Percentiles rank a stretch among this genome's conserved stretches.
These are phyloP conservation scores for Sakesphorus luctuosus DNA, from an alignment of 2,113 vertebrate genomes.

Conservation along the genomic window DNA sequence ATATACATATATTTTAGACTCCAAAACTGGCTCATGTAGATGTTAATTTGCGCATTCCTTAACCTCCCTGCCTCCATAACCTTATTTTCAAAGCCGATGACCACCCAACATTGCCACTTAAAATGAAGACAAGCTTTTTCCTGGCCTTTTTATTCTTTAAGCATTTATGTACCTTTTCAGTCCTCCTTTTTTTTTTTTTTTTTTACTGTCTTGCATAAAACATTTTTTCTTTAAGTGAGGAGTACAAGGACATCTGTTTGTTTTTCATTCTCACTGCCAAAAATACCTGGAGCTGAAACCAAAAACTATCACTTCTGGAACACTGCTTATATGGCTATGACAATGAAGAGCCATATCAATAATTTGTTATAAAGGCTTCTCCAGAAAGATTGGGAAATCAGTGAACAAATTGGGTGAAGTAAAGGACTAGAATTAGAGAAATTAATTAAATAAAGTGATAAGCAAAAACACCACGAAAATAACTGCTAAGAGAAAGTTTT, in stretches of 20 bases:
- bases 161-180: fast-evolving
- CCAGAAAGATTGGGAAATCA: not conserved
- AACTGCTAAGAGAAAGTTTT: too few relatives aligned
- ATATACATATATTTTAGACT: not conserved
- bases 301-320: not conserved
- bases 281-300: not conserved
- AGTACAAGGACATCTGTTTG: not conserved
- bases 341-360: not conserved
- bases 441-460: not conserved
- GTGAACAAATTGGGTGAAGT: not conserved
- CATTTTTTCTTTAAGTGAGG: not conserved
- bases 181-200: not conserved
- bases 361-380: not conserved
- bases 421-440: not conserved
- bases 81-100: not conserved
- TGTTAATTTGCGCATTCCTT: not conserved
- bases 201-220: not conserved
- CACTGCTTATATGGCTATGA: not conserved
- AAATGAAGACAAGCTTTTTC: not conserved
- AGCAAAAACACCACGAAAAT: too few relatives aligned
- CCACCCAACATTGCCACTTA: not conserved
- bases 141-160: not conserved
- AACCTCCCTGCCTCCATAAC: not conserved
- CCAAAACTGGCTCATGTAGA: not conserved
- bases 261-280: not conserved